Evolutionary conservation across 1,140 invertebrate species (phyloP).

Genomic region (Drosophila orena): DNA sequence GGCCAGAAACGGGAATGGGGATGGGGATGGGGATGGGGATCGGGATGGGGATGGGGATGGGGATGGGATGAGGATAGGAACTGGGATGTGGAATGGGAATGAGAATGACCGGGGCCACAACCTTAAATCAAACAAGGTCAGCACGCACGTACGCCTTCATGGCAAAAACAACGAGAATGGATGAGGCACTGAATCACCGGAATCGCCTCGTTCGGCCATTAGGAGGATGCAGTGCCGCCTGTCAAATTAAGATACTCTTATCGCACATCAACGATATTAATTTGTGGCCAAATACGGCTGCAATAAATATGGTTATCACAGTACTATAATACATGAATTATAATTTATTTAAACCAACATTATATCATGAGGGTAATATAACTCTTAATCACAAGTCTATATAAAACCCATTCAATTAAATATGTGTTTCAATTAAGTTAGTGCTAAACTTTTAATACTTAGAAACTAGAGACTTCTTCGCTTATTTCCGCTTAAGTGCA

Average conservation of each 20-base stretch:
- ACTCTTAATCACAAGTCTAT: no score
- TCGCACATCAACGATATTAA: slow-evolving; percentile 12
- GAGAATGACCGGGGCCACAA: slow-evolving; percentile 6
- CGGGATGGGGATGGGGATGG: not conserved
- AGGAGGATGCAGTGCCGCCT: slow-evolving; percentile 21
- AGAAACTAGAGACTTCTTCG: not conserved
- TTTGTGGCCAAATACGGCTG: slow-evolving; percentile 12
- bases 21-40: not conserved
- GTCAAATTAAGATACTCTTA: slow-evolving; percentile 31
- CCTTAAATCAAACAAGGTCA: slow-evolving; percentile 46
- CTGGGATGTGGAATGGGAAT: no score
- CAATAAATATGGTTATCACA: slow-evolving; percentile 11
- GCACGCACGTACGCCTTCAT: slow-evolving; percentile 45
- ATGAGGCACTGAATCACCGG: slow-evolving; percentile 48
- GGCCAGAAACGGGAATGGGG: slow-evolving; percentile 4
- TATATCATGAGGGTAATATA: no score
- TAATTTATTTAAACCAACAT: not conserved
- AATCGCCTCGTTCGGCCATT: slow-evolving; percentile 25
- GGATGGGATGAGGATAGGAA: no score
- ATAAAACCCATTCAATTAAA: no score
- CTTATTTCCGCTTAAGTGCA: no score
- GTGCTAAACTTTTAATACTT: not conserved
- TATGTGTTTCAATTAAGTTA: no score
- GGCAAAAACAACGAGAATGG: slow-evolving; percentile 20
- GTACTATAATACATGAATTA: not conserved